Evolutionary conservation across 2,113 vertebrate genomes (phyloP).

Genomic region (Climacteris rufus): DNA sequence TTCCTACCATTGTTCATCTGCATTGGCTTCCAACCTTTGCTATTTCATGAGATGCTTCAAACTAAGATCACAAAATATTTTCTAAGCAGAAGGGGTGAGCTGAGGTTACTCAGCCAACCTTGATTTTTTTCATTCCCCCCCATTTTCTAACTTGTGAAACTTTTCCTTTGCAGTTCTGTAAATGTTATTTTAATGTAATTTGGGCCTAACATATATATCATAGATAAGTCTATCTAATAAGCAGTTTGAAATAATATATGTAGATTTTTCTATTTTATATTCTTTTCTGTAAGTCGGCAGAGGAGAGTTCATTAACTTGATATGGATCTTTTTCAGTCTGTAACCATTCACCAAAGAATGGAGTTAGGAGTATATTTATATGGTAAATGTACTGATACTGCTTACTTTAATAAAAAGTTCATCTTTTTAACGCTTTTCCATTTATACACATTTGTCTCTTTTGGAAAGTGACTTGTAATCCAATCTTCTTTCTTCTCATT

Average conservation of each 20-base stretch:
- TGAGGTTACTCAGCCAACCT: neutral
- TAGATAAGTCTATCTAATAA: conserved; percentile 50
- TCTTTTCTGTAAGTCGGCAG: conserved; percentile 55
- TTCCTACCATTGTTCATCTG: neutral
- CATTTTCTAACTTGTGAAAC: neutral
- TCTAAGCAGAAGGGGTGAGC: neutral
- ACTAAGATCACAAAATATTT: neutral
- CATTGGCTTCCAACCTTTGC: neutral
- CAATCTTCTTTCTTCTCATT: conserved; percentile 22
- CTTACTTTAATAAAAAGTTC: conserved; percentile 39
- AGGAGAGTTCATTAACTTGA: conserved; percentile 69
- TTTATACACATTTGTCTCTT: neutral
- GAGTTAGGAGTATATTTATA: conserved; percentile 57
- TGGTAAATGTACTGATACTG: conserved; percentile 46
- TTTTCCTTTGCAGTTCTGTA: neutral
- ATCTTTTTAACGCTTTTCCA: conserved; percentile 27
- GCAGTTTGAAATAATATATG: conserved; percentile 48
- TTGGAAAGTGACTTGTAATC: neutral
- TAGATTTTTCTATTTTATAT: conserved; percentile 56
- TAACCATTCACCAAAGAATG: conserved; percentile 49
- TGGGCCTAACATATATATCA: conserved; percentile 26
- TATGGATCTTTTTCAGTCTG: conserved; percentile 56
- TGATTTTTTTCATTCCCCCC: neutral
- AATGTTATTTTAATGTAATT: conserved; percentile 43
- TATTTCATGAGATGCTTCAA: neutral